Evolutionary conservation across 2,797 vertebrate genomes (phyloP).

Genomic region (Premnoplex brunnescens): DNA sequence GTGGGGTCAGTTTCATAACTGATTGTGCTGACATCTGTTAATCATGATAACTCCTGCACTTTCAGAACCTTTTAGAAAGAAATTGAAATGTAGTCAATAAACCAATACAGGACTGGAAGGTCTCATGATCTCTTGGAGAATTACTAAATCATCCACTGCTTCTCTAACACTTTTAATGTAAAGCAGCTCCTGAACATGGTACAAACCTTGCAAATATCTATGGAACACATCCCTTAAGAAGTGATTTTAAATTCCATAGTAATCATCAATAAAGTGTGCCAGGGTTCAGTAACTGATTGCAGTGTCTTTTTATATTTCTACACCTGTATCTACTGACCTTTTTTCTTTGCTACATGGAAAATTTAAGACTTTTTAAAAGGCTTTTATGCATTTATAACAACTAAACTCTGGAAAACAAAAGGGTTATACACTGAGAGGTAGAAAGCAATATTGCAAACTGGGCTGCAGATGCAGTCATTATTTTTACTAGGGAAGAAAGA

Average conservation of each 20-base stretch:
- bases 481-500: not conserved
- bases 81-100: not conserved
- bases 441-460: not conserved
- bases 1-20: not conserved
- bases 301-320: not conserved
- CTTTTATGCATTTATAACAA: not conserved
- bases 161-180: not conserved
- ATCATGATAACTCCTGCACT: not conserved
- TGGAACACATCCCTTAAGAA: not conserved
- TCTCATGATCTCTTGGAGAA: not conserved
- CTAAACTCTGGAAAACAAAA: not conserved
- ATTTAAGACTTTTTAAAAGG: not conserved
- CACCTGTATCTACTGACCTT: fast-evolving
- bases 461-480: not conserved
- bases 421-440: not conserved
- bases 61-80: not conserved
- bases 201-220: not conserved
- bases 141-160: not conserved
- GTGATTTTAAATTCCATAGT: not conserved
- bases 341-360: not conserved
- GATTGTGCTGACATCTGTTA: not conserved
- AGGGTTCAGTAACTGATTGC: not conserved
- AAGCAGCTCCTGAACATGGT: not conserved
- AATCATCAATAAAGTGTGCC: not conserved
- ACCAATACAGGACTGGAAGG: not conserved